A percentile compares a stretch with the other conserved stretches of the same genome.
Evolutionary conservation across 2,888 invertebrate species (phyloP).

Genomic region (Helleia helle): DNA sequence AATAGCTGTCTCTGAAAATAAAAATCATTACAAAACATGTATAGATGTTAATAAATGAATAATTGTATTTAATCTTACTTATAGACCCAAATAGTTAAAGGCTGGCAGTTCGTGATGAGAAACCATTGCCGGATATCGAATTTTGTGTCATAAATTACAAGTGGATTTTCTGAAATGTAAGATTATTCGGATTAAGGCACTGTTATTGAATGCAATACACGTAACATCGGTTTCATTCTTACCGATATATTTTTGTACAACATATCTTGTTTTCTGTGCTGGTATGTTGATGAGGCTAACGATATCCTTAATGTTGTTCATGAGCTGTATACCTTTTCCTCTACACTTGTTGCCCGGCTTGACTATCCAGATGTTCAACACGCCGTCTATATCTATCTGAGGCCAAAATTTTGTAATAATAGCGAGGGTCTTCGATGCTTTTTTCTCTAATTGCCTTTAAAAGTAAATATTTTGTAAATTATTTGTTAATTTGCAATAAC

Average conservation of each 20-base stretch:
- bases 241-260: slow-evolving; percentile 97
- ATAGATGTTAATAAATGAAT: slow-evolving; percentile 1
- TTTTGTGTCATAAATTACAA: slow-evolving; percentile 91
- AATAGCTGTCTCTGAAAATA: slow-evolving; percentile 84
- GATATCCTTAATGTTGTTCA: slow-evolving; percentile 90
- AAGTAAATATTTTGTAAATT: neutral
- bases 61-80: slow-evolving; percentile 68
- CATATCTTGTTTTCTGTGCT: slow-evolving; percentile 83
- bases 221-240: slow-evolving; percentile 20
- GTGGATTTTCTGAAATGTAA: slow-evolving; percentile 82
- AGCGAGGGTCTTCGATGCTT: slow-evolving; percentile 76
- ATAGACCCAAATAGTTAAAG: slow-evolving; percentile 94
- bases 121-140: slow-evolving; percentile 98
- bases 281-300: slow-evolving; percentile 80
- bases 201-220: neutral
- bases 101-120: slow-evolving; percentile 91
- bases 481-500: too few species aligned
- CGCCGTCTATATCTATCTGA: slow-evolving; percentile 88
- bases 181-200: neutral
- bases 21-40: neutral
- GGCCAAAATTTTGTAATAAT: slow-evolving; percentile 84
- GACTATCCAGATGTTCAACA: slow-evolving; percentile 93
- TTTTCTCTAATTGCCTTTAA: slow-evolving; percentile 62
- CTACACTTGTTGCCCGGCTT: slow-evolving; percentile 96
- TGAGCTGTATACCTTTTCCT: slow-evolving; percentile 90